Conservation (phyloP, 2,797 vertebrate genomes). For the Cossypha caffra region DNA sequence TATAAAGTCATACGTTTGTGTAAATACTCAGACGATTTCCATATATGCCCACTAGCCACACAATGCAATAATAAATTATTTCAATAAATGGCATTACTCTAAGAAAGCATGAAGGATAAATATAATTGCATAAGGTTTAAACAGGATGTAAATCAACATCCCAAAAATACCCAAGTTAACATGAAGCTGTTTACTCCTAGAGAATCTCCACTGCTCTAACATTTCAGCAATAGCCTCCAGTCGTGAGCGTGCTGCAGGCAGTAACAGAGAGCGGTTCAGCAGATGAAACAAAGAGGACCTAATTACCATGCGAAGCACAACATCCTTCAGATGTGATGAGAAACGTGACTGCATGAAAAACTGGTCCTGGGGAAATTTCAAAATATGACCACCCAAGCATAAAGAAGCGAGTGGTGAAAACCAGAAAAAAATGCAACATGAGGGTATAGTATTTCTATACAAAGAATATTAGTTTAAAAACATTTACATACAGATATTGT, state of each 20-base stretch:
- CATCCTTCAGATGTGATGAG: slow-evolving; percentile 85
- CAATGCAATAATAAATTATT: slow-evolving; percentile 26
- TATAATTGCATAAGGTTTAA: slow-evolving; percentile 51
- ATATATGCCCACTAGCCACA: not conserved
- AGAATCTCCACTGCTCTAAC: slow-evolving; percentile 43
- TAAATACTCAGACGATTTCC: slow-evolving; percentile 43
- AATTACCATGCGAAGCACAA: slow-evolving; percentile 87
- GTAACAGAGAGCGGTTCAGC: slow-evolving; percentile 58
- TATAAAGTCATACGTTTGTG: slow-evolving; percentile 5
- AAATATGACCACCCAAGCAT: slow-evolving; percentile 84
- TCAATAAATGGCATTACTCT: slow-evolving; percentile 40
- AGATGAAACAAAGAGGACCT: slow-evolving; percentile 86
- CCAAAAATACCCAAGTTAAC: not conserved
- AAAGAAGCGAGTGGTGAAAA: slow-evolving; percentile 72
- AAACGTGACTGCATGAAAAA: slow-evolving; percentile 81
- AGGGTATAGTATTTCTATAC: slow-evolving; percentile 39
- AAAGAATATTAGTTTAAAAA: slow-evolving; percentile 53
- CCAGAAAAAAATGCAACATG: slow-evolving; percentile 19
- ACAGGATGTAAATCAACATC: slow-evolving; percentile 48
- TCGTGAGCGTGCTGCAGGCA: slow-evolving; percentile 65
- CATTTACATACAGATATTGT: not conserved
- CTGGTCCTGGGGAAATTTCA: slow-evolving; percentile 80
- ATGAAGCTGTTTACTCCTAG: slow-evolving; percentile 53
- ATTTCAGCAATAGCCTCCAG: slow-evolving; percentile 62
- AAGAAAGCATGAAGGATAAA: slow-evolving; percentile 41